Conservation (phyloP, 2,888 invertebrate species). For the Melieria omissa region DNA sequence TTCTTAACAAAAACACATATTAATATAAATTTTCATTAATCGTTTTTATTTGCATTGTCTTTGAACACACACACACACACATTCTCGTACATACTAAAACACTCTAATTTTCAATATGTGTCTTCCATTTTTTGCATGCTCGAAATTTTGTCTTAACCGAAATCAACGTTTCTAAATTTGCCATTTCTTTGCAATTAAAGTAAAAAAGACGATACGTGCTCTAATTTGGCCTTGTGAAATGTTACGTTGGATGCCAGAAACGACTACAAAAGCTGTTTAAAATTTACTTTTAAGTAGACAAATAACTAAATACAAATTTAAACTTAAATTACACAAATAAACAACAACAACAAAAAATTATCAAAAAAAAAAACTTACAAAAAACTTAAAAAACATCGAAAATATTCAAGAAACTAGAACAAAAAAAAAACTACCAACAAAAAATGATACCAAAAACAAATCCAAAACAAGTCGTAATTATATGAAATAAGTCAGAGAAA, state of each 20-base stretch:
- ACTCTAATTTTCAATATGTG: background rate
- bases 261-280: conserved; percentile 67
- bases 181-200: conserved; percentile 49
- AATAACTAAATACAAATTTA: conserved; percentile 36
- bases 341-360: conserved; percentile 34
- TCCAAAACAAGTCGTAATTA: conserved; percentile 38
- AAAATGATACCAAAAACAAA: conserved; percentile 5
- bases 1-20: no score
- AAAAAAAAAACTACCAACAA: conserved; percentile 31
- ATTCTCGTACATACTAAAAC: no score
- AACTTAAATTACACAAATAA: conserved; percentile 28
- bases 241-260: conserved; percentile 68
- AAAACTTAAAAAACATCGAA: conserved; percentile 31
- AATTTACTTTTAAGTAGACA: conserved; percentile 60
- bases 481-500: conserved; percentile 39
- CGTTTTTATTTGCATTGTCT: no score
- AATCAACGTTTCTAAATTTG: conserved; percentile 31
- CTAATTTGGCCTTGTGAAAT: conserved; percentile 67
- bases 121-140: conserved; percentile 14
- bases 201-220: conserved; percentile 67
- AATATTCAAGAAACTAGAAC: conserved; percentile 40
- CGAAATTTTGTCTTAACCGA: conserved; percentile 22
- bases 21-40: no score
- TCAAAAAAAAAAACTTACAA: conserved; percentile 44
- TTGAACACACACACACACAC: no score